Percentiles rank a stretch among this genome's conserved stretches.
Conservation (phyloP, 2,888 invertebrate genomes). For the Cremastinae sp. region DNA sequence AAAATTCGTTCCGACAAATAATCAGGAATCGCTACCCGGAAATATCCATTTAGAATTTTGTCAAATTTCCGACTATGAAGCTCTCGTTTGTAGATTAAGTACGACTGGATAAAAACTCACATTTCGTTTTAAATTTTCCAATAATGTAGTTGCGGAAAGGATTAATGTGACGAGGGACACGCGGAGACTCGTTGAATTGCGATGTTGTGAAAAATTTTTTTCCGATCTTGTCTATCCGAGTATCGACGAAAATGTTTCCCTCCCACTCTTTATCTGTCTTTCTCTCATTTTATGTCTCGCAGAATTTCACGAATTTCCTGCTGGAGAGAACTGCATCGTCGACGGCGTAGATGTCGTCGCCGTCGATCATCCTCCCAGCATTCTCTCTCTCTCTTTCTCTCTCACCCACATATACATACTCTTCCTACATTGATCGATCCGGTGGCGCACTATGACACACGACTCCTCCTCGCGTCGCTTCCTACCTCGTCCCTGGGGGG, state of each 20-base stretch:
- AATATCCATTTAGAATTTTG: no score
- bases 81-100: no score
- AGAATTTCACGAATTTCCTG: slow-evolving; percentile 30
- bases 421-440: slow-evolving; percentile 55
- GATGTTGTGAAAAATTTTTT: slow-evolving; percentile 10
- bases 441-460: slow-evolving; percentile 58
- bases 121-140: neutral
- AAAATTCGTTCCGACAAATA: no score
- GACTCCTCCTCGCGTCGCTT: slow-evolving; percentile 44
- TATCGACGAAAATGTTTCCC: slow-evolving; percentile 1
- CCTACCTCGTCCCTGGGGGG: slow-evolving; percentile 51
- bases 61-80: no score
- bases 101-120: neutral
- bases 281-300: neutral
- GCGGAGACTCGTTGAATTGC: neutral
- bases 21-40: no score
- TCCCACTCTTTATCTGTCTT: neutral
- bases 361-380: neutral
- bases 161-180: neutral
- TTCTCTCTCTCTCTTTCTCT: neutral
- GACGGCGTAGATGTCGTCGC: slow-evolving; percentile 31
- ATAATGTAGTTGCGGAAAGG: slow-evolving; percentile 4
- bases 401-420: neutral
- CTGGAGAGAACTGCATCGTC: slow-evolving; percentile 38
- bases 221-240: neutral